Evolutionary conservation across 1,140 invertebrate genomes (phyloP), one percentile per base, ranked within the genome.

Genomic region (Spodoptera frugiperda): DNA sequence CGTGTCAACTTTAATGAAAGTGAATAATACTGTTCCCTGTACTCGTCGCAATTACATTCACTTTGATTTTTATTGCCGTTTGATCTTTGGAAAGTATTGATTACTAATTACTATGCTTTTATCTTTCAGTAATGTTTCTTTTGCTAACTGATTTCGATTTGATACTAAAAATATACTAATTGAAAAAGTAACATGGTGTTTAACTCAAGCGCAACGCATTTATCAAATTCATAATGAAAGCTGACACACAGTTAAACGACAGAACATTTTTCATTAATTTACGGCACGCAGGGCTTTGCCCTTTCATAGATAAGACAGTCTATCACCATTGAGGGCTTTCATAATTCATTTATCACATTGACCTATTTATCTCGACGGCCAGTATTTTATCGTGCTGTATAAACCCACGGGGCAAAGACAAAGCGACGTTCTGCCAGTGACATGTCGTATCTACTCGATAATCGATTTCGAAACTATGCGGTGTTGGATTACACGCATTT

Each of bases 311-410:
- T 67, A 48, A 67, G 19, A 9, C 21, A 3, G 15, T 12, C 19
- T 21, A 67, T 67, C 44, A 21, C 17, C 19, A n/a, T 48, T n/a
- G 19, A 67, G 63, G 19, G 19, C 63, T 67, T 67, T 67, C 63
- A 67, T 67, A 67, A 67, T 63, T 46, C 63, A 67, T 11, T 67
- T 67, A 67, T 67, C 39, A 25, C 17, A 21, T 25, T 67, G 63
- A 49, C 63, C 63, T 44, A 67, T 48, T 67, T 67, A 67, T 67
- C 63, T 67, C 10, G 5, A 30, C 63, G 9, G 44, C 63, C 39
- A 48, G 44, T 67, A 61, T 25, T 39, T 25, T 49, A 49, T 46
- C 12, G 44, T 19, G 44, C 48, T 49, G 63, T 15, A 30, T 67
- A 25, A 65, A 48, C 61, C 11, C 10, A 46, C 25, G 15, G 25